A percentile compares a stretch with the other conserved stretches of the same genome.
Evolutionary conservation across 2,113 vertebrate species (phyloP).

Genomic region (Anseranas semipalmata): DNA sequence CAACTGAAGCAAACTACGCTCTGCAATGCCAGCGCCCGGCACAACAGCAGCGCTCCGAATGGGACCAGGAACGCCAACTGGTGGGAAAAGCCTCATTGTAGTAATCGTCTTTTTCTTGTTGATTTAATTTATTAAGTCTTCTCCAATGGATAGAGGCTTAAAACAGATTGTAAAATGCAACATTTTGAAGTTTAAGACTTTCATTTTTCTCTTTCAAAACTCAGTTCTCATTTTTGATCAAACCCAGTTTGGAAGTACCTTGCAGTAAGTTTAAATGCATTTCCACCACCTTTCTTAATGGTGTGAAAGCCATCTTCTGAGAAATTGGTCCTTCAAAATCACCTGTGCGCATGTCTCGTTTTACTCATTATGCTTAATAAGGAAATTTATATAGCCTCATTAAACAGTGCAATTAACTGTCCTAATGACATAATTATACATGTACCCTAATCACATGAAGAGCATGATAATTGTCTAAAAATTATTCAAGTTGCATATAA

Average conservation of each 20-base stretch:
- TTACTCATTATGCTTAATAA: background rate
- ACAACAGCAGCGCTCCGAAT: accelerated
- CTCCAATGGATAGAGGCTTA: background rate
- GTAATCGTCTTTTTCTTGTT: accelerated
- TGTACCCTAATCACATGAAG: background rate
- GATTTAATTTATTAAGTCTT: accelerated
- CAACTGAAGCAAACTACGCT: background rate
- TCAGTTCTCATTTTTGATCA: background rate
- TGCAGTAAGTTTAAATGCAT: background rate
- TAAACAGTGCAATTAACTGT: slow-evolving; percentile 30
- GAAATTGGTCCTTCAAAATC: background rate
- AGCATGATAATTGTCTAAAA: background rate
- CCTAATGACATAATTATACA: background rate
- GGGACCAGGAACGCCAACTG: accelerated
- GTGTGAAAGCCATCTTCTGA: background rate
- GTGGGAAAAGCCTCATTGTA: background rate
- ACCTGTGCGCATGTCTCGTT: background rate
- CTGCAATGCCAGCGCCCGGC: accelerated
- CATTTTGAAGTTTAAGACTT: background rate
- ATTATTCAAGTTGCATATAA: background rate
- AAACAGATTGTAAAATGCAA: background rate
- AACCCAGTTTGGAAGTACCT: background rate
- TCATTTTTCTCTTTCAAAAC: background rate
- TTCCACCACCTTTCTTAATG: background rate
- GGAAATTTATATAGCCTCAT: background rate